Conservation (phyloP, 2,113 vertebrate species). For the Brachyhypopomus gauderio region DNA sequence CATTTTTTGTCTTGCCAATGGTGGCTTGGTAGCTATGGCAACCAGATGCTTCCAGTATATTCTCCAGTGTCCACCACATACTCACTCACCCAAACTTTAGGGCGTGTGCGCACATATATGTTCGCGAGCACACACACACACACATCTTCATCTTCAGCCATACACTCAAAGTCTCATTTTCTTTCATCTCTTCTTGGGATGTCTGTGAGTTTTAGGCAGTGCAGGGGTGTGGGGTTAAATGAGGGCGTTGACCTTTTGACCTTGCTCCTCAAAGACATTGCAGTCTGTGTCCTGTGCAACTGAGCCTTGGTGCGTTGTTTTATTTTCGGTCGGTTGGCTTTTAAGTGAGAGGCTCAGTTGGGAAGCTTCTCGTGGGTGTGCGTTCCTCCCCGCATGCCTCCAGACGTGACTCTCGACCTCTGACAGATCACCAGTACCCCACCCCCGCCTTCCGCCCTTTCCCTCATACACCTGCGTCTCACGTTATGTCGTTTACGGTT, state of each 20-base stretch:
- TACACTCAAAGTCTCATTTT: constrained; percentile 4
- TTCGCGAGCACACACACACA: constrained; percentile 1
- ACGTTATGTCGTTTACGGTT: constrained; percentile 19
- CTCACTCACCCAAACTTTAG: background rate
- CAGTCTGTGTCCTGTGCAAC: background rate
- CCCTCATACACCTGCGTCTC: background rate
- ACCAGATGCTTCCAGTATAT: constrained; percentile 48
- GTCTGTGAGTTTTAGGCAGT: constrained; percentile 1
- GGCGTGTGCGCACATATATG: background rate
- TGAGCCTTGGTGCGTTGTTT: background rate
- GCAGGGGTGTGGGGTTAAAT: background rate
- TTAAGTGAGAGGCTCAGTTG: background rate
- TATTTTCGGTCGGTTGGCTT: background rate
- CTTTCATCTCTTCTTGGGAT: constrained; percentile 14
- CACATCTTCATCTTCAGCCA: background rate
- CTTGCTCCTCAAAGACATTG: background rate
- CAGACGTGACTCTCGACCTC: constrained; percentile 29
- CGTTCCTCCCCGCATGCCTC: constrained; percentile 69
- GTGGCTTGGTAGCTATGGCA: constrained; percentile 45
- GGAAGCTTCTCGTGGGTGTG: constrained; percentile 53
- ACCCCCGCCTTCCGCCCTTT: background rate
- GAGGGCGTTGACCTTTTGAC: constrained; percentile 13
- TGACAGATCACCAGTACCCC: constrained; percentile 38
- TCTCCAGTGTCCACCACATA: constrained; percentile 52
- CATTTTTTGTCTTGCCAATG: constrained; percentile 23